phyloP scores from a whole-genome alignment of 1,140 invertebrate species.

The Aphis craccivora region DNA sequence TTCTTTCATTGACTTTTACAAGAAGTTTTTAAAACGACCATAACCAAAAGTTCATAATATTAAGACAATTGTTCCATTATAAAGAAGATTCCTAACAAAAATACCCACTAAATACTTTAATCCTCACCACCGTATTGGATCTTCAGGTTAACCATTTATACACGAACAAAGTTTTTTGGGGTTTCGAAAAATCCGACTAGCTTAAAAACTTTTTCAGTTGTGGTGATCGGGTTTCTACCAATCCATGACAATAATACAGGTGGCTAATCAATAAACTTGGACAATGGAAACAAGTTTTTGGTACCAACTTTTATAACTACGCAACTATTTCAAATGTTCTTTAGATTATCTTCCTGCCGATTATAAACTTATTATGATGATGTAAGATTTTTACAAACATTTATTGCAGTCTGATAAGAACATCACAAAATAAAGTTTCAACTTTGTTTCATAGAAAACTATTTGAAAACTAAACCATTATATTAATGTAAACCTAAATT shows the following conservation, averaged over 20 bases:
- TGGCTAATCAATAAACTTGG: constrained; percentile 19
- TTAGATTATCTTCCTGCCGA: neutral
- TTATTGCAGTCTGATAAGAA: neutral
- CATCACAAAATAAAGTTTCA: neutral
- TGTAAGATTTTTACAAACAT: neutral
- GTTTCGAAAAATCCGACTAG: neutral
- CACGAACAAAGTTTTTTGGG: neutral
- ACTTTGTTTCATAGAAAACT: neutral
- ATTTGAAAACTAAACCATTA: neutral
- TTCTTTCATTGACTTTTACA: neutral
- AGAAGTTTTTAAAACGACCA: constrained; percentile 28
- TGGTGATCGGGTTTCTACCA: neutral
- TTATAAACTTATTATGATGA: constrained; percentile 22
- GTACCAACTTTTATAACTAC: neutral
- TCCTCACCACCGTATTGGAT: neutral
- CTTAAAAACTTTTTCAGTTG: neutral
- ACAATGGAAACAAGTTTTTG: constrained; percentile 15
- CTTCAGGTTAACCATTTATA: neutral
- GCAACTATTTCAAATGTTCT: neutral
- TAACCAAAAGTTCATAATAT: neutral
- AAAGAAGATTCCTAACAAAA: neutral
- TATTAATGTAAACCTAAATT: neutral
- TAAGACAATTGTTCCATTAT: constrained; percentile 12
- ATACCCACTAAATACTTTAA: constrained; percentile 16
- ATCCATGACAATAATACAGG: neutral